Conservation (phyloP, 2,888 invertebrate species). For the Eupithecia vulgata region DNA sequence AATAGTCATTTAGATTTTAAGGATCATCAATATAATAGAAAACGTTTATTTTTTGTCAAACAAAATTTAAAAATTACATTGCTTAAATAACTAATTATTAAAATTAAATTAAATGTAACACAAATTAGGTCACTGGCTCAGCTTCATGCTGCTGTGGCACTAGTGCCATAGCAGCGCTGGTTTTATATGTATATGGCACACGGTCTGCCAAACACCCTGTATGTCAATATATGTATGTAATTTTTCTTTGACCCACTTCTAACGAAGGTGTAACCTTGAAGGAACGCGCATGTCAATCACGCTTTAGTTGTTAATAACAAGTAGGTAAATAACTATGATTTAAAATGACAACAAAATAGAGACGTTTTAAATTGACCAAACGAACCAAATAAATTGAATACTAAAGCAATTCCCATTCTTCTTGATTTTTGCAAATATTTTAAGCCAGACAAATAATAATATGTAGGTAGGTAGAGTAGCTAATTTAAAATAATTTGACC, state of each 20-base stretch:
- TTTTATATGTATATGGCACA: no score
- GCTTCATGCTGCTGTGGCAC: no score
- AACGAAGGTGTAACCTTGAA: slow-evolving; percentile 4
- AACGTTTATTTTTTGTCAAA: no score
- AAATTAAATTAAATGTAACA: no score
- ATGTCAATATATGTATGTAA: neutral
- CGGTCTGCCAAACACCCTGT: no score
- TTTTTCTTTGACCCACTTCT: slow-evolving; percentile 14
- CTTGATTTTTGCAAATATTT: neutral
- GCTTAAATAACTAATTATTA: no score
- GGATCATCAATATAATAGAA: no score
- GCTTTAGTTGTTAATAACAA: slow-evolving; percentile 3
- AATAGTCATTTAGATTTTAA: no score
- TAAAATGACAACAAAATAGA: neutral
- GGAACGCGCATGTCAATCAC: slow-evolving; percentile 2
- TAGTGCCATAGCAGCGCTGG: no score
- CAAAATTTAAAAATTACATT: no score
- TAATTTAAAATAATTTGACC: neutral
- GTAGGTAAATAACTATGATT: neutral
- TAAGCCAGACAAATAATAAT: neutral
- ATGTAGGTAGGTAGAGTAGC: neutral
- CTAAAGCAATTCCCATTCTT: neutral
- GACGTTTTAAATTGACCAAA: neutral
- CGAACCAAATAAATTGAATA: neutral
- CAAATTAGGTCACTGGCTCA: no score